Percentiles rank a stretch among this genome's conserved stretches.
Conservation (phyloP, 2,113 vertebrate genomes). For the Indicator indicator region DNA sequence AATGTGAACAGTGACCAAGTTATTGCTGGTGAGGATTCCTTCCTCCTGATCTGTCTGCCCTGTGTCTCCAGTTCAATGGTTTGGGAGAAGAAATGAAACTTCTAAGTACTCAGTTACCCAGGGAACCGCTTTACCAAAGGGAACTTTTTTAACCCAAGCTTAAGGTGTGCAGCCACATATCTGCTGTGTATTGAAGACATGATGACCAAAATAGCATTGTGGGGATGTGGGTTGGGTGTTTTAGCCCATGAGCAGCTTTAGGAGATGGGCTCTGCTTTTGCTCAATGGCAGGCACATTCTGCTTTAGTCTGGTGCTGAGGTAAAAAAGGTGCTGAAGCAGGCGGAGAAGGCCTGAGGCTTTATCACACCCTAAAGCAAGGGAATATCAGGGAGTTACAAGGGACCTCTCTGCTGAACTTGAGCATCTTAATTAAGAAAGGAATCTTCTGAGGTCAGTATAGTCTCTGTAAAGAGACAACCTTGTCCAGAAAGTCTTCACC, state of each 20-base stretch:
- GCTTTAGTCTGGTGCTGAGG: not conserved
- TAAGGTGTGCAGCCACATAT: accelerated
- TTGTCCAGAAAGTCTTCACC: not conserved
- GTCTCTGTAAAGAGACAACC: not conserved
- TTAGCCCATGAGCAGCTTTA: not conserved
- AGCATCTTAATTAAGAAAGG: not conserved
- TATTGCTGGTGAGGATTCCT: not conserved
- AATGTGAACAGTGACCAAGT: not conserved
- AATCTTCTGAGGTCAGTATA: not conserved
- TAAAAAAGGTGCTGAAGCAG: not conserved
- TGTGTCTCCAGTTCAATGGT: not conserved
- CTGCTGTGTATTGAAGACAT: not conserved
- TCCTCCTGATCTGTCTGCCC: not conserved
- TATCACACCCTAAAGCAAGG: not conserved
- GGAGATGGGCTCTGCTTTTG: not conserved
- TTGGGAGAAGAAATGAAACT: not conserved
- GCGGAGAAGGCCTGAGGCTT: not conserved
- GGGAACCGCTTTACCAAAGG: accelerated
- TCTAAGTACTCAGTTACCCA: not conserved
- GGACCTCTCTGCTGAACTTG: not conserved
- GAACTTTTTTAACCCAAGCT: not conserved
- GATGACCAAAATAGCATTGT: not conserved
- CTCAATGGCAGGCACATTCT: not conserved
- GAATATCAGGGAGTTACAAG: too few species aligned
- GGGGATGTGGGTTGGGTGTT: not conserved